Evolutionary conservation across 2,797 vertebrate species (phyloP).

Genomic region (Sitta carolinensis): DNA sequence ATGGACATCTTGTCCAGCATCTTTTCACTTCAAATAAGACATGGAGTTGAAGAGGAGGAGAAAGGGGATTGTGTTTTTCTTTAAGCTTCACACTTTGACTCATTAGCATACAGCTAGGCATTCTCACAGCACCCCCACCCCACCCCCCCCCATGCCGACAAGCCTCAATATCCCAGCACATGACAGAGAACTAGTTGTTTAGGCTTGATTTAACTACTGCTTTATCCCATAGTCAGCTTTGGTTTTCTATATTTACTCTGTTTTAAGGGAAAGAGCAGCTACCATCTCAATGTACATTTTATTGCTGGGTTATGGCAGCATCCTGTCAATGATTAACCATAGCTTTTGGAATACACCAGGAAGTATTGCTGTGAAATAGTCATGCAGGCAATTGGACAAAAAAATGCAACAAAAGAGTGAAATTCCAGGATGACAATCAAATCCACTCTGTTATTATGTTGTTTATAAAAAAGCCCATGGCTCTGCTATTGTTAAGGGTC

Average conservation of each 20-base stretch:
- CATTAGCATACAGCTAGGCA: not conserved
- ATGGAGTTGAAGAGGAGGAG: not conserved
- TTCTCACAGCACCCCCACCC: not conserved
- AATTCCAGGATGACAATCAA: conserved; percentile 24
- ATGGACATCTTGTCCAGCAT: rapidly evolving
- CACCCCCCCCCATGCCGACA: not conserved
- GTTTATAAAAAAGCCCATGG: conserved; percentile 27
- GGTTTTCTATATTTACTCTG: not conserved
- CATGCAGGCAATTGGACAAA: not conserved
- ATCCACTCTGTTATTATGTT: conserved; percentile 27
- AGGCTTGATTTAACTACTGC: not conserved
- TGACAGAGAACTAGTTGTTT: not conserved
- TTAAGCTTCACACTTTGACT: not conserved
- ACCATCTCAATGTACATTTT: not conserved
- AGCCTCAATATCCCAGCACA: not conserved
- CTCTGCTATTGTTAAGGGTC: conserved; percentile 12
- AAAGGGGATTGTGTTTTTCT: not conserved
- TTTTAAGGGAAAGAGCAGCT: not conserved
- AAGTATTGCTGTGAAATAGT: not conserved
- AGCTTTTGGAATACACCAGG: not conserved
- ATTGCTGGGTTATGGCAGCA: not conserved
- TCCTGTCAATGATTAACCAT: not conserved
- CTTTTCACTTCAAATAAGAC: not conserved
- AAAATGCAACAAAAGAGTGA: conserved; percentile 23
- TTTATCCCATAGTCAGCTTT: not conserved